Percentiles rank a stretch among this genome's conserved stretches.
phyloP scores from a whole-genome alignment of 2,113 vertebrate genomes.

The Colaptes auratus region DNA sequence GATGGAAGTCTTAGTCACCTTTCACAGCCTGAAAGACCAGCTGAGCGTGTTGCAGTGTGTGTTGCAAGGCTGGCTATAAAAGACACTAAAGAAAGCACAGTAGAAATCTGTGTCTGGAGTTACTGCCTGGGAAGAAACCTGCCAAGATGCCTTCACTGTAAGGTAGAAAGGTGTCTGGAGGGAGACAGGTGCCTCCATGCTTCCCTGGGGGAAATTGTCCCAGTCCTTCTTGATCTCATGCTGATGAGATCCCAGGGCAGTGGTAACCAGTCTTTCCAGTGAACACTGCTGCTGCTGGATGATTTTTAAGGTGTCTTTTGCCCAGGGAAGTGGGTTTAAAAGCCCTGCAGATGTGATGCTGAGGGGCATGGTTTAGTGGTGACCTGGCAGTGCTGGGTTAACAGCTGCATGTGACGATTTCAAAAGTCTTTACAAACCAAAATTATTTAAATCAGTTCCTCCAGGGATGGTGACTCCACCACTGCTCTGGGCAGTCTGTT shows the following conservation, averaged over 20 bases:
- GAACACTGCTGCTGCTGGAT: neutral
- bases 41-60: rapidly evolving
- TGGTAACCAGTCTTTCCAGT: neutral
- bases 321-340: neutral
- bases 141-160: constrained; percentile 1
- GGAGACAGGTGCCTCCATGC: neutral
- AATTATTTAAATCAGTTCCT: no score
- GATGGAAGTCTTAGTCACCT: neutral
- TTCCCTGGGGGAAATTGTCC: neutral
- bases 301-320: neutral
- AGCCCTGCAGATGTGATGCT: no score
- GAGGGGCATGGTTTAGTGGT: no score
- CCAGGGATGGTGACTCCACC: no score
- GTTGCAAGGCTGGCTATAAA: neutral
- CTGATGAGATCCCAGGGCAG: neutral
- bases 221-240: neutral
- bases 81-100: neutral
- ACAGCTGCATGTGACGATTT: no score
- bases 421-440: no score
- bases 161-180: neutral
- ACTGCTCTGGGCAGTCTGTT: no score
- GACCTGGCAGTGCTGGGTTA: no score
- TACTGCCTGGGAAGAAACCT: neutral
- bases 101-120: constrained; percentile 18
- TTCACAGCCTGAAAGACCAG: neutral